A percentile compares a stretch with the other conserved stretches of the same genome.
Evolutionary conservation across 2,797 vertebrate genomes (phyloP).

Genomic region (Menidia menidia): DNA sequence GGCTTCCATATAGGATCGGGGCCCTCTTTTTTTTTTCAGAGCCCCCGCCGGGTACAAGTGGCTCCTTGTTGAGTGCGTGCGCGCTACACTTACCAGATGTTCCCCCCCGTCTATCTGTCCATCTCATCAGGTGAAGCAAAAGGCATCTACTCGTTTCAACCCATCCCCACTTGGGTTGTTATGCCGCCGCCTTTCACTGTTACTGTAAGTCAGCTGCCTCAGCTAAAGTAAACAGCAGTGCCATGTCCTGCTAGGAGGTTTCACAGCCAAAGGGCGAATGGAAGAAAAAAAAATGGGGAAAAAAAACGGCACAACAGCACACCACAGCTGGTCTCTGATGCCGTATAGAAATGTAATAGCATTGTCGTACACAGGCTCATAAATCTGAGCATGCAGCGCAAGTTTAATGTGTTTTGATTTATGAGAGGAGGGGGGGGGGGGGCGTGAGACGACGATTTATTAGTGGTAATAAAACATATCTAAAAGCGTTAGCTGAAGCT

Average conservation of each 20-base stretch:
- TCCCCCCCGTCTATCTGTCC: conserved; percentile 56
- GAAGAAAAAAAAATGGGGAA: conserved; percentile 36
- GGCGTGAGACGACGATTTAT: background rate
- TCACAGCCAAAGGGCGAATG: conserved; percentile 51
- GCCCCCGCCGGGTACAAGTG: conserved; percentile 30
- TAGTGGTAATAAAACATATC: background rate
- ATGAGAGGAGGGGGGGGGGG: background rate
- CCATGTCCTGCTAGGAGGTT: conserved; percentile 66
- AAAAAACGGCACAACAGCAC: conserved; percentile 35
- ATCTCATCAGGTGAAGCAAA: conserved; percentile 56
- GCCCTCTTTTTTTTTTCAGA: conserved; percentile 12
- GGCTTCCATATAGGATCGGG: conserved; percentile 30
- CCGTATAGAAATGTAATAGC: conserved; percentile 28
- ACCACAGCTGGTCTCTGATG: conserved; percentile 24
- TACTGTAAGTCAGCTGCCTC: conserved; percentile 58
- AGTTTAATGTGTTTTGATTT: background rate
- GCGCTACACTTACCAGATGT: conserved; percentile 62
- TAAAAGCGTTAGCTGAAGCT: background rate
- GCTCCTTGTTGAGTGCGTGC: conserved; percentile 6
- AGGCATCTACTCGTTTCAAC: conserved; percentile 49
- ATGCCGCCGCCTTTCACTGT: conserved; percentile 52
- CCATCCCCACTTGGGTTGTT: conserved; percentile 49
- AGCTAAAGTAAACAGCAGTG: conserved; percentile 68
- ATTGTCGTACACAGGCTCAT: conserved; percentile 8
- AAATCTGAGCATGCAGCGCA: background rate